phyloP scores from a whole-genome alignment of 2,888 invertebrate species.

The Neoaliturus tenellus region DNA sequence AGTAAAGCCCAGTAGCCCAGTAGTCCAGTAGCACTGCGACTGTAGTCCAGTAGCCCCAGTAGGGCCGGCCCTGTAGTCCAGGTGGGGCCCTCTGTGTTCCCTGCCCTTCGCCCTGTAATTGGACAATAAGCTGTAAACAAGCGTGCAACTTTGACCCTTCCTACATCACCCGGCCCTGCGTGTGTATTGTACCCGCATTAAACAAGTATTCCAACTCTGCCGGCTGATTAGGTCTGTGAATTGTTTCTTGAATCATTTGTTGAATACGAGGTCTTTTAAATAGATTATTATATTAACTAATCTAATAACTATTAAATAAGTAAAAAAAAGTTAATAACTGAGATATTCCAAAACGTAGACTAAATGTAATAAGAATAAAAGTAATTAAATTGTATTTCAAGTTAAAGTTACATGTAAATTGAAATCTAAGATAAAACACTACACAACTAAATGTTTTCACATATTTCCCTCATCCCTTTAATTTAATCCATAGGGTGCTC shows the following conservation, averaged over 20 bases:
- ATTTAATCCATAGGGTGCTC: too few relatives aligned
- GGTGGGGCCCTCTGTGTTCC: neutral
- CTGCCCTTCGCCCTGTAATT: constrained; percentile 30
- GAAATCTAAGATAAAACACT: too few relatives aligned
- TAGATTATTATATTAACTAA: too few relatives aligned
- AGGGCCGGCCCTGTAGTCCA: constrained; percentile 20
- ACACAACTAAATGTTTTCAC: too few relatives aligned
- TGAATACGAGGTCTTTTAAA: too few relatives aligned
- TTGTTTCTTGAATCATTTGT: neutral
- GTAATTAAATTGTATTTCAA: too few relatives aligned
- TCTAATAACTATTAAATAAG: too few relatives aligned
- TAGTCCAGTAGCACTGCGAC: neutral
- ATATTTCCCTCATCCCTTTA: too few relatives aligned
- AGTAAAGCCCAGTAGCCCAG: neutral
- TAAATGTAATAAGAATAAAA: too few relatives aligned
- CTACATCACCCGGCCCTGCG: neutral
- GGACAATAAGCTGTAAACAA: constrained; percentile 51
- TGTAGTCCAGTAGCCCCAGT: constrained; percentile 3
- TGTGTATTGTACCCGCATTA: neutral
- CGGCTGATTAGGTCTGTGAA: neutral
- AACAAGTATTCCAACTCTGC: neutral
- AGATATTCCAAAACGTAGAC: too few relatives aligned
- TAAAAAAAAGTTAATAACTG: too few relatives aligned
- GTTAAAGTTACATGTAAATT: too few relatives aligned
- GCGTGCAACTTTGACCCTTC: constrained; percentile 12